A percentile compares a stretch with the other conserved stretches of the same genome.
Conservation (phyloP, 2,113 vertebrate species). For the Cyprinodon brontotheroides region DNA sequence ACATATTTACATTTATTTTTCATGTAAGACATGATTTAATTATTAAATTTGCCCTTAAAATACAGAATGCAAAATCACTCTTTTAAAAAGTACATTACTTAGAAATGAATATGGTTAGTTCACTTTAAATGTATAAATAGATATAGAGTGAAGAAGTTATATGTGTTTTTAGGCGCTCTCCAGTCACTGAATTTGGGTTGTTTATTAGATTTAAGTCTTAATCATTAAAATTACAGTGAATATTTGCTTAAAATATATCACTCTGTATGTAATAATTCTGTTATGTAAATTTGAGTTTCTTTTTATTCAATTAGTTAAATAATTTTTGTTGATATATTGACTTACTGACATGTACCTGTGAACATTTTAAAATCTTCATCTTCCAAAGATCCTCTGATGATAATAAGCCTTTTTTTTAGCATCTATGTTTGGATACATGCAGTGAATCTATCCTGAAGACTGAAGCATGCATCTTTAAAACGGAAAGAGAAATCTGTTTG, state of each 20-base stretch:
- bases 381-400: conserved; percentile 36
- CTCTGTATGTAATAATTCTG: not conserved
- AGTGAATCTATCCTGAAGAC: conserved; percentile 32
- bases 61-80: too few relatives aligned
- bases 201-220: not conserved
- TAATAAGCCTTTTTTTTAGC: conserved; percentile 28
- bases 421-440: conserved; percentile 36
- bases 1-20: too few relatives aligned
- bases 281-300: not conserved
- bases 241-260: not conserved
- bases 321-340: not conserved
- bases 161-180: too few relatives aligned
- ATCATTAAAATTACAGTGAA: not conserved
- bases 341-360: too few relatives aligned
- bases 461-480: conserved; percentile 60
- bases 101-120: too few relatives aligned
- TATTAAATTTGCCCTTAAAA: too few relatives aligned
- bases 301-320: not conserved
- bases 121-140: too few relatives aligned
- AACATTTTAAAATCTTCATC: conserved; percentile 38
- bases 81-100: too few relatives aligned
- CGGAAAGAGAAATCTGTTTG: not conserved
- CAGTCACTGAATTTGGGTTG: not conserved
- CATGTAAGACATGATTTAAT: too few relatives aligned
- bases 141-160: too few relatives aligned